Conservation (phyloP, 2,113 vertebrate species). For the Gavia stellata region DNA sequence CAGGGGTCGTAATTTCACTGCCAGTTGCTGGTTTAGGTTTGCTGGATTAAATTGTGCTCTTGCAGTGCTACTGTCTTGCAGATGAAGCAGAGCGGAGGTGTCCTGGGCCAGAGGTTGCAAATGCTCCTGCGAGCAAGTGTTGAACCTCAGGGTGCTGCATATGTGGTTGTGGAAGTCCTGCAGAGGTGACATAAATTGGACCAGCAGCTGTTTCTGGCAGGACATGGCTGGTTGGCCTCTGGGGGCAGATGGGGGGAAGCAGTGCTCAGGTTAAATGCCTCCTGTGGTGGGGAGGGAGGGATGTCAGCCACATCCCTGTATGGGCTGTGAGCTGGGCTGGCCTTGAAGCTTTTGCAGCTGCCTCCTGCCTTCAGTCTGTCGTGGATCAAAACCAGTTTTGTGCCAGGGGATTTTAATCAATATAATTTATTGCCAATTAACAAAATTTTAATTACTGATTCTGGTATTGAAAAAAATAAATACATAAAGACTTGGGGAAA, state of each 20-base stretch:
- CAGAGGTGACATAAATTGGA: not conserved
- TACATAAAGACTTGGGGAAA: not conserved
- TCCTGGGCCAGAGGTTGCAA: not conserved
- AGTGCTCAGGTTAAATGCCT: not conserved
- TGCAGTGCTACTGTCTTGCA: not conserved
- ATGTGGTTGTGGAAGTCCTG: not conserved
- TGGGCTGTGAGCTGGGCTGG: not conserved
- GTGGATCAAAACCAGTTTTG: not conserved
- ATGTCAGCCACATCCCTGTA: not conserved
- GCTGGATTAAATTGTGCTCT: not conserved
- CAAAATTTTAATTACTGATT: not conserved
- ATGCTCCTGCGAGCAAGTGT: not conserved
- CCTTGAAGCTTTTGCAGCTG: not conserved
- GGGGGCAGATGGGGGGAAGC: not conserved
- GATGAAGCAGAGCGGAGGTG: not conserved
- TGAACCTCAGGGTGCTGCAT: not conserved
- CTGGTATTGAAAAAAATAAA: not conserved
- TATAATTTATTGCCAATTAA: not conserved
- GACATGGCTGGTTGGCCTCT: not conserved
- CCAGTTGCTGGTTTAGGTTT: not conserved
- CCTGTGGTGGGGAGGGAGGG: not conserved
- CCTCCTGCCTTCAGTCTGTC: not conserved
- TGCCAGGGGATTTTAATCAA: not conserved
- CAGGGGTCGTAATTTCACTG: not conserved
- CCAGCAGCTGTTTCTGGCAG: not conserved